Evolutionary conservation across 2,113 vertebrate genomes (phyloP).

Genomic region (Grammomys dolichurus): DNA sequence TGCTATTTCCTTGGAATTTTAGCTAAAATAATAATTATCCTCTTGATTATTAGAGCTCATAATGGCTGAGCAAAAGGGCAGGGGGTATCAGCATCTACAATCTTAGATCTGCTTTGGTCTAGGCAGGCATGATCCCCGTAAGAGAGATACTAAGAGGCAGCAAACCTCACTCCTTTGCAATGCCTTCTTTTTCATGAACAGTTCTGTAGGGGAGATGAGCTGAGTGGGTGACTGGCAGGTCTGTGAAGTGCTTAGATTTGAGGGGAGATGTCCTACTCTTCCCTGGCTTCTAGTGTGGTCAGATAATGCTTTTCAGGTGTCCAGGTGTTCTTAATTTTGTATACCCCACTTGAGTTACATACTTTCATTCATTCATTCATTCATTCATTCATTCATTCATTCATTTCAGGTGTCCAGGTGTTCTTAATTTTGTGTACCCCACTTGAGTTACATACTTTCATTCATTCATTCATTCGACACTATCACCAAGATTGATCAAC

Average conservation of each 20-base stretch:
- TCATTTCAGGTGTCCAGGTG: background rate
- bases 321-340: background rate
- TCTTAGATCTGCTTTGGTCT: constrained; percentile 13
- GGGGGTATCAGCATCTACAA: constrained; percentile 28
- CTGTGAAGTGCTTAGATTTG: constrained; percentile 4
- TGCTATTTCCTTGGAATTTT: constrained; percentile 71
- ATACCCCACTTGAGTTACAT: background rate
- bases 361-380: background rate
- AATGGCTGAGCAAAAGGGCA: constrained; percentile 40
- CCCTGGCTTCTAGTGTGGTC: background rate
- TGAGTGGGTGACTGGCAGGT: background rate
- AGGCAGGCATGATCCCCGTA: background rate
- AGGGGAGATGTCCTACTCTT: background rate
- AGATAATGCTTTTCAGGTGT: constrained; percentile 14
- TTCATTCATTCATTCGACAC: background rate
- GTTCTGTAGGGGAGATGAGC: background rate
- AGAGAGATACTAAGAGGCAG: background rate
- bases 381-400: too few relatives aligned
- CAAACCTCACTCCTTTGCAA: background rate
- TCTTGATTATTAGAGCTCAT: constrained; percentile 75
- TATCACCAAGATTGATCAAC: background rate
- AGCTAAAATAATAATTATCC: constrained; percentile 75
- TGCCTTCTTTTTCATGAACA: background rate
- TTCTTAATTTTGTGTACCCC: background rate
- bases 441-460: background rate